phyloP scores from a whole-genome alignment of 2,797 vertebrate genomes.

The Spondyliosoma cantharus region DNA sequence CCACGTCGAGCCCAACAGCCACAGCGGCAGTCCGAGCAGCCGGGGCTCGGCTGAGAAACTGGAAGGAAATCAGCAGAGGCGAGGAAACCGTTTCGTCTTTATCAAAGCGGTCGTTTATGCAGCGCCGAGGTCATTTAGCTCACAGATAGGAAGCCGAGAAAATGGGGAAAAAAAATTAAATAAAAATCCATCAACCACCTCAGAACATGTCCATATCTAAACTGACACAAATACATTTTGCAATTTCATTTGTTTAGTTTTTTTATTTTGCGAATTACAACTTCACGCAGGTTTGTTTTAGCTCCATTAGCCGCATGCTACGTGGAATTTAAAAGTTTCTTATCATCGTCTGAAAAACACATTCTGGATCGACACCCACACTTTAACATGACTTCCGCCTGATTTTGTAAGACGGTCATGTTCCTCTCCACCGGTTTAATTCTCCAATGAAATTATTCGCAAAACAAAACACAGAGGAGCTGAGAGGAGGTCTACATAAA shows the following conservation, averaged over 20 bases:
- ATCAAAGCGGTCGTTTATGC: slow-evolving; percentile 29
- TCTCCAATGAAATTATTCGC: neutral
- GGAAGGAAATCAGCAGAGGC: slow-evolving; percentile 20
- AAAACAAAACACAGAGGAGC: neutral
- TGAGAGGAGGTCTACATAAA: too few species aligned
- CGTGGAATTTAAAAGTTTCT: neutral
- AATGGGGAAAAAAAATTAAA: neutral
- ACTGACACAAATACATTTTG: neutral
- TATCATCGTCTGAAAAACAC: slow-evolving; percentile 5
- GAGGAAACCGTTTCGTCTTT: slow-evolving; percentile 40
- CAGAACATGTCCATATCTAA: neutral
- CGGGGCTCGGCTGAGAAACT: neutral
- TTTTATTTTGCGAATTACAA: neutral
- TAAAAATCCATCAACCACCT: slow-evolving; percentile 15
- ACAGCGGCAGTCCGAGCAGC: slow-evolving; percentile 36
- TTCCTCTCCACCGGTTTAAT: neutral
- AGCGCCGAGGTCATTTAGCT: slow-evolving; percentile 31
- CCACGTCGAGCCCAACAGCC: slow-evolving; percentile 34
- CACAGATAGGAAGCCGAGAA: slow-evolving; percentile 24
- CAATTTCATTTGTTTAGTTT: neutral
- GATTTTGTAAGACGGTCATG: neutral
- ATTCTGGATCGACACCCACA: neutral
- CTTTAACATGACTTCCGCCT: neutral
- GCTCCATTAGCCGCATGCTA: neutral
- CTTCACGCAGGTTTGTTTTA: neutral